These are phyloP conservation scores for Gallirallus australis DNA, from an alignment of 2,797 vertebrate genomes.

Conservation along the genomic window DNA sequence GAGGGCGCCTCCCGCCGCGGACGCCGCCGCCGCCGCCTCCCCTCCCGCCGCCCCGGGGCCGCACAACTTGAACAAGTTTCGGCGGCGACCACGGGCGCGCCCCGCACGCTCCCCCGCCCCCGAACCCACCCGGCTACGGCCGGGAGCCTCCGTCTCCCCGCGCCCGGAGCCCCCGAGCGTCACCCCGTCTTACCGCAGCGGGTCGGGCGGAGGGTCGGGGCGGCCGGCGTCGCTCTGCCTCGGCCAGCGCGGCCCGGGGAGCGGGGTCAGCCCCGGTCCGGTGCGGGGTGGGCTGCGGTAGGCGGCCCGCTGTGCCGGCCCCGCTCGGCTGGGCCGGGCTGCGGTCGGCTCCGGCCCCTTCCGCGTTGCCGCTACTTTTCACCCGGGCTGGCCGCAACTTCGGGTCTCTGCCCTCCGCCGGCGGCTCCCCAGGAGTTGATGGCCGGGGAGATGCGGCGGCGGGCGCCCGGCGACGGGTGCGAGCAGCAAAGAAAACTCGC, in stretches of 20 bases:
- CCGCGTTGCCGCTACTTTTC: neutral
- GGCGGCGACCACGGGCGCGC: neutral
- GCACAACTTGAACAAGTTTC: constrained; percentile 68
- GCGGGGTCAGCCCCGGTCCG: neutral
- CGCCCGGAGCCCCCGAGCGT: neutral
- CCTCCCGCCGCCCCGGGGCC: neutral
- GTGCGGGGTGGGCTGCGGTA: neutral
- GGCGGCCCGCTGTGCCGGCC: neutral
- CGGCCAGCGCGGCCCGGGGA: neutral
- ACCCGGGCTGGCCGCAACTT: neutral
- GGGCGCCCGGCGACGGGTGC: neutral
- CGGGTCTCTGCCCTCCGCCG: neutral
- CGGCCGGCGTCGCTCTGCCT: neutral
- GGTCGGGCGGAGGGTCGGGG: neutral
- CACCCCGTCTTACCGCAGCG: neutral
- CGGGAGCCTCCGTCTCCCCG: neutral
- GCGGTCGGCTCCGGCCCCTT: neutral
- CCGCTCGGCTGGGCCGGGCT: neutral
- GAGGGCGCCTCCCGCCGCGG: constrained; percentile 55
- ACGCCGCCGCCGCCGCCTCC: neutral
- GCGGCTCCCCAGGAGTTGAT: neutral
- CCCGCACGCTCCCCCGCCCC: neutral
- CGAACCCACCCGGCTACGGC: too few species aligned
- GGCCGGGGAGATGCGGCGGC: neutral
- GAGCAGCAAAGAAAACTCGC: neutral